These are phyloP conservation scores for Rhineura floridana DNA, from an alignment of 2,113 vertebrate genomes.

Conservation along the genomic window DNA sequence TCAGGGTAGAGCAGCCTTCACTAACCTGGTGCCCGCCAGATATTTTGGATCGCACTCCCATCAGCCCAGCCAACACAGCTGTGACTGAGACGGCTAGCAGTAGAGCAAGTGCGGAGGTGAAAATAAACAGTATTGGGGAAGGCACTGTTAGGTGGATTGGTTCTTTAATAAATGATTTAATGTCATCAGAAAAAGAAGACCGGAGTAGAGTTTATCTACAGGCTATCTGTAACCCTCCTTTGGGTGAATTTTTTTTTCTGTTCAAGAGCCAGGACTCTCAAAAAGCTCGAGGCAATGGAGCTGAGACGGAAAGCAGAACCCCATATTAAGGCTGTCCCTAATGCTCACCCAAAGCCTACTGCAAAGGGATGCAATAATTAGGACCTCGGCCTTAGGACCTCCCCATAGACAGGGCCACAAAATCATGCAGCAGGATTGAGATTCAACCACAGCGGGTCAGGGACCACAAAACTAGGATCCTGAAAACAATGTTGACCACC, in stretches of 20 bases:
- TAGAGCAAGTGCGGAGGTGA: too few relatives aligned
- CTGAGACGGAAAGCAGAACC: not conserved
- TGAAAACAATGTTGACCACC: not conserved
- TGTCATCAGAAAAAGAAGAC: too few relatives aligned
- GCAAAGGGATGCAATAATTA: not conserved
- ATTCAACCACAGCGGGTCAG: not conserved
- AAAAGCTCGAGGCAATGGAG: not conserved
- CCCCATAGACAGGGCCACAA: not conserved
- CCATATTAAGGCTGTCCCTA: too few relatives aligned
- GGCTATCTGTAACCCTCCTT: not conserved
- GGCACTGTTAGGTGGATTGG: too few relatives aligned
- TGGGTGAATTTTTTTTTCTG: not conserved
- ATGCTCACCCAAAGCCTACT: not conserved
- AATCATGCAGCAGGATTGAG: not conserved
- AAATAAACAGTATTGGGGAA: too few relatives aligned
- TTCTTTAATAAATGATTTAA: too few relatives aligned
- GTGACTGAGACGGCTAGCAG: too few relatives aligned
- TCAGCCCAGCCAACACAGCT: too few relatives aligned
- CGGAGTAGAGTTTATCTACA: not conserved
- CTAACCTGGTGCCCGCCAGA: too few relatives aligned
- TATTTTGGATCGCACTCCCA: too few relatives aligned
- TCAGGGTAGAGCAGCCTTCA: too few relatives aligned
- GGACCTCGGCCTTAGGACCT: not conserved
- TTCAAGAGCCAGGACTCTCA: too few relatives aligned
- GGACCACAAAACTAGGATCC: not conserved